phyloP scores from a whole-genome alignment of 2,888 invertebrate species.

The Lepidonotus clava region DNA sequence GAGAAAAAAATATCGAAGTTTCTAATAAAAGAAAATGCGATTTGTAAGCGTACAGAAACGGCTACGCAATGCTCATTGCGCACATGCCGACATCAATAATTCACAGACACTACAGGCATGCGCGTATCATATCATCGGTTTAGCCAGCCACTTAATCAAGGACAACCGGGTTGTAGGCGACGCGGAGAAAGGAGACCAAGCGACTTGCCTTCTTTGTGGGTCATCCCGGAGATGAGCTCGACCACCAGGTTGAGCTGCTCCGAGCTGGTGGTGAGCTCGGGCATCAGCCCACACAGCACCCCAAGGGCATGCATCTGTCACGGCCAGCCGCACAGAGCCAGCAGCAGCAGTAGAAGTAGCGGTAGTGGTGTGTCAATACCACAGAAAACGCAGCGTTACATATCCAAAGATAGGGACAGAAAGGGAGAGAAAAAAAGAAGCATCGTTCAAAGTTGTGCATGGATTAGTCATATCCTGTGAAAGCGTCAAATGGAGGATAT shows the following conservation, averaged over 20 bases:
- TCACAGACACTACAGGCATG: too few species aligned
- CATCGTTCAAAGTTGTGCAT: not conserved
- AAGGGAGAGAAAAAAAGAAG: not conserved
- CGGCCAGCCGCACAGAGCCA: not conserved
- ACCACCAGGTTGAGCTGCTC: slow-evolving; percentile 95
- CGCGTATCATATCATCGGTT: too few species aligned
- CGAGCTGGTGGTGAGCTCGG: slow-evolving; percentile 88
- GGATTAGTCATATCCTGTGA: not conserved
- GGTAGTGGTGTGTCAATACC: not conserved
- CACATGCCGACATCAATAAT: too few species aligned
- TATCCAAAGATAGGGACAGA: too few species aligned
- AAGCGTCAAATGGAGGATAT: too few species aligned
- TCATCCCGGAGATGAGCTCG: slow-evolving; percentile 93
- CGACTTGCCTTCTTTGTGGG: slow-evolving; percentile 55
- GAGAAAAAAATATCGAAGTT: too few species aligned
- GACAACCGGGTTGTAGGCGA: too few species aligned
- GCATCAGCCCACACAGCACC: slow-evolving; percentile 93
- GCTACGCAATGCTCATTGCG: too few species aligned
- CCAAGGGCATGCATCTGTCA: slow-evolving; percentile 90
- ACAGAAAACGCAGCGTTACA: not conserved
- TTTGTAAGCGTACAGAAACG: too few species aligned
- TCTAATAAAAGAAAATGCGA: too few species aligned
- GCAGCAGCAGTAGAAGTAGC: not conserved
- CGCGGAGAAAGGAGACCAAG: too few species aligned
- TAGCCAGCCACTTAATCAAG: too few species aligned